phyloP scores from a whole-genome alignment of 2,797 vertebrate species.

The Chloroceryle inda region DNA sequence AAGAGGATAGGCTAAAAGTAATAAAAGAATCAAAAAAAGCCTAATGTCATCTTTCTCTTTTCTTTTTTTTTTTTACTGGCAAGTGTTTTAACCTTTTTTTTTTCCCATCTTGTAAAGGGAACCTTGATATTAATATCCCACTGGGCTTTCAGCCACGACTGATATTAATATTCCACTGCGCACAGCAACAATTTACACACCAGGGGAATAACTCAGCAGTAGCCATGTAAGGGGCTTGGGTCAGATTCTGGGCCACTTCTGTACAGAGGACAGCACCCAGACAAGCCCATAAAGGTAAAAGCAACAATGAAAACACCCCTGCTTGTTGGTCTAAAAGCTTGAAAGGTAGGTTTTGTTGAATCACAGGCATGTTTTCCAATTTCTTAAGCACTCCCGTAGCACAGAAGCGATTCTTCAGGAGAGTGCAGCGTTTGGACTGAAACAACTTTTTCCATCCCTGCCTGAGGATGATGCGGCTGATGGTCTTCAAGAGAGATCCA shows the following conservation, averaged over 20 bases:
- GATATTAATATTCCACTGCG: neutral
- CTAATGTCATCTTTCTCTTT: rapidly evolving
- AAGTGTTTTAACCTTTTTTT: neutral
- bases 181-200: neutral
- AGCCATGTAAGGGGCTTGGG: neutral
- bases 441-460: neutral
- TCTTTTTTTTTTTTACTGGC: rapidly evolving
- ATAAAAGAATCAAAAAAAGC: neutral
- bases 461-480: neutral
- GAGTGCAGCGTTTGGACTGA: neutral
- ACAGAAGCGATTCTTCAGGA: neutral
- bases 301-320: neutral
- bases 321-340: neutral
- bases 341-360: neutral
- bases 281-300: neutral
- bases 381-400: rapidly evolving
- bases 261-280: neutral
- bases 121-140: neutral
- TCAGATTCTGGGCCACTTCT: neutral
- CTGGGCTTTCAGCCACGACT: neutral
- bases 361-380: neutral
- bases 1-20: neutral
- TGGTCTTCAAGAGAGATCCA: neutral
- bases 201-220: neutral
- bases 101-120: neutral